These are phyloP conservation scores for Pteruthius melanotis DNA, from an alignment of 2,113 vertebrate species.

Conservation along the genomic window DNA sequence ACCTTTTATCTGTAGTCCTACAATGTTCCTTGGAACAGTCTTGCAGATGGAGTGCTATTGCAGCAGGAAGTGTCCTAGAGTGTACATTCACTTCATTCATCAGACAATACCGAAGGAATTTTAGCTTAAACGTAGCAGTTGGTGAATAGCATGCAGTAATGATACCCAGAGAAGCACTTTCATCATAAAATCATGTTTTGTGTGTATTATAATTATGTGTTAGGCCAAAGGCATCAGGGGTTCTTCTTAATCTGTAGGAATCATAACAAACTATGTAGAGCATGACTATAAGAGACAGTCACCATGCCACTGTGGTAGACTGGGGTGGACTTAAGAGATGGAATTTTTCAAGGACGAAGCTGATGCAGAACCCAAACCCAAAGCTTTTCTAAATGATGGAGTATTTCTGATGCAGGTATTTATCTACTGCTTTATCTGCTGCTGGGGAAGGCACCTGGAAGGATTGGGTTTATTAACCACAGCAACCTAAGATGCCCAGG, in stretches of 20 bases:
- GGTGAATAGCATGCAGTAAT: background rate
- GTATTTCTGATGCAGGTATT: background rate
- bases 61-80: background rate
- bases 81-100: background rate
- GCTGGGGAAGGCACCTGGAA: background rate
- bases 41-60: background rate
- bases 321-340: background rate
- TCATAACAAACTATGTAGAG: background rate
- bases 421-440: background rate
- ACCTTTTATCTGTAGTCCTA: background rate
- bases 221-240: background rate
- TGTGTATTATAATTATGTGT: background rate
- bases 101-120: background rate
- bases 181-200: background rate
- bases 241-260: background rate
- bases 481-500: background rate
- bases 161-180: background rate
- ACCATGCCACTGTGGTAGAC: background rate
- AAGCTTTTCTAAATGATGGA: background rate
- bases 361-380: background rate
- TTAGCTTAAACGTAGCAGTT: background rate
- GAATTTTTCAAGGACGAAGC: background rate
- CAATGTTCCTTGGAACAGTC: background rate
- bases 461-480: background rate
- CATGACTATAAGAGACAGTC: background rate